phyloP scores from a whole-genome alignment of 2,888 invertebrate species.

The Drosophila meridiana region DNA sequence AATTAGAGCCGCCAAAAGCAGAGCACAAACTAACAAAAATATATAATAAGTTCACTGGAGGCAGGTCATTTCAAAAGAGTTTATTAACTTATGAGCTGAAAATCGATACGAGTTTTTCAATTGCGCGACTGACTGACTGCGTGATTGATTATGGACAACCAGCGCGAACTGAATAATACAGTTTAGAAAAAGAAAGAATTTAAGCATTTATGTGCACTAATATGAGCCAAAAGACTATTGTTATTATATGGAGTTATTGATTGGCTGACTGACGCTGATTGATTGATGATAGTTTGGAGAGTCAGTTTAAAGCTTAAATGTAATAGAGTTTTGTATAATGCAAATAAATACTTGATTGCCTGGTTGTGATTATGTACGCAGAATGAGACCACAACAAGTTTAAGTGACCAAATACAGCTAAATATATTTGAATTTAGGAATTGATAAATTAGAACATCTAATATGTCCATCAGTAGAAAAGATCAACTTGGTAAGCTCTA shows the following conservation, averaged over 20 bases:
- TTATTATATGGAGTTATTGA: neutral
- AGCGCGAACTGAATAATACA: neutral
- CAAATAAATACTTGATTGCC: neutral
- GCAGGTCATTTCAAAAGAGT: neutral
- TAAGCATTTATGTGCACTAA: neutral
- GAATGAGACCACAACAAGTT: neutral
- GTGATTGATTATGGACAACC: neutral
- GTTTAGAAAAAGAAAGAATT: neutral
- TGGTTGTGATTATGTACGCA: neutral
- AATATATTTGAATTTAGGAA: neutral
- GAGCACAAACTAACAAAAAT: conserved; percentile 20
- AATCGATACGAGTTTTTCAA: neutral
- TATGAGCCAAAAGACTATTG: neutral
- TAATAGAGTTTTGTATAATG: too few species aligned
- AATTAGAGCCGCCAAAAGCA: conserved; percentile 44
- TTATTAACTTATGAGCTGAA: neutral
- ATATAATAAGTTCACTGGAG: neutral
- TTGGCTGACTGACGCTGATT: neutral
- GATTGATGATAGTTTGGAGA: neutral
- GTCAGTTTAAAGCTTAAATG: neutral
- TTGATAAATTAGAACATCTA: too few species aligned
- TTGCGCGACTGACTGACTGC: neutral
- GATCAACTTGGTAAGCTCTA: neutral
- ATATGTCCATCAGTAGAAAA: too few species aligned
- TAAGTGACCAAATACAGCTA: neutral